Conservation (phyloP, 2,888 invertebrate species). For the Formica aserva region DNA sequence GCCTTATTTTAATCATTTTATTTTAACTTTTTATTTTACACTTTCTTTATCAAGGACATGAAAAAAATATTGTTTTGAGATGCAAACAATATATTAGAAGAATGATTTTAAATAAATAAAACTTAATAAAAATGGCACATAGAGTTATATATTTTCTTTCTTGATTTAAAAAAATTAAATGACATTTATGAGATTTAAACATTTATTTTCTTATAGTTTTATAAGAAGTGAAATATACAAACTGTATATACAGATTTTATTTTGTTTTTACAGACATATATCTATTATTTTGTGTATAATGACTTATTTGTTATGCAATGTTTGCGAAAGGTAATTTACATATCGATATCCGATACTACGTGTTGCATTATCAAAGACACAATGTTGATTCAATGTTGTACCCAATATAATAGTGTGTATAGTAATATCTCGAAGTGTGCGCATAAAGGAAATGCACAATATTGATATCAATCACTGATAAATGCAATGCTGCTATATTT, state of each 20-base stretch:
- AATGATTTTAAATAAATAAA: not conserved
- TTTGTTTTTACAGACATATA: not conserved
- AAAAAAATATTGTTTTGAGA: not conserved
- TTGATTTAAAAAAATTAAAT: not conserved
- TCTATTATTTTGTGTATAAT: not conserved
- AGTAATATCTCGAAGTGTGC: slow-evolving; percentile 1
- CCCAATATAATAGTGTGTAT: not conserved
- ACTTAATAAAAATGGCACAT: not conserved
- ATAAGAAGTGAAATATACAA: not conserved
- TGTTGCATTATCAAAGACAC: not conserved
- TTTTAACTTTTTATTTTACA: not conserved
- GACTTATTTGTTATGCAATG: slow-evolving; percentile 13
- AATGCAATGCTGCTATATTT: not conserved
- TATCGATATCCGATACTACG: slow-evolving; percentile 12
- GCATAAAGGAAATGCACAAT: slow-evolving; percentile 28
- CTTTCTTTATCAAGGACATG: not conserved
- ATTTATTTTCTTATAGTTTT: not conserved
- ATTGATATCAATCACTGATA: slow-evolving; percentile 39
- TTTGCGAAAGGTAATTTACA: slow-evolving; percentile 33
- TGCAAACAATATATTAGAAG: not conserved
- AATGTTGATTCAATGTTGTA: not conserved
- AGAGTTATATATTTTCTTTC: not conserved
- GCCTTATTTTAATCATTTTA: slow-evolving; percentile 1
- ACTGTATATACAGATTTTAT: not conserved
- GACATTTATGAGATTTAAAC: not conserved